Conservation (phyloP, 2,888 invertebrate species). For the Conus canariensis region DNA sequence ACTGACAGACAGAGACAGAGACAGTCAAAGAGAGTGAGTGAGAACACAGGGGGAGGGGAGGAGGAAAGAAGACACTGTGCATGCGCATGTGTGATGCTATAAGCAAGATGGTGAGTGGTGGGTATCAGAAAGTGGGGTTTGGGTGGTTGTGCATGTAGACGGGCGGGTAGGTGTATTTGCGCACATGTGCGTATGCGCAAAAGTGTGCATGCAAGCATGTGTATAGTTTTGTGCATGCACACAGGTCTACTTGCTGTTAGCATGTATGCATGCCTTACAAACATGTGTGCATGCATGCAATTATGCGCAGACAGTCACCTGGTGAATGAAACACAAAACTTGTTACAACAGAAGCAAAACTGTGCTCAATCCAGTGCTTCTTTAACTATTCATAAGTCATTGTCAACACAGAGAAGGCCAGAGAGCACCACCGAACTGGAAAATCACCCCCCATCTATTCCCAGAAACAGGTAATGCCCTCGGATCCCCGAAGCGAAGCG, state of each 20-base stretch:
- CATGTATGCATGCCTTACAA: background rate
- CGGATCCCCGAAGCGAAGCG: no score
- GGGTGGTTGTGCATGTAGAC: no score
- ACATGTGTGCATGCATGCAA: no score
- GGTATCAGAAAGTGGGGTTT: background rate
- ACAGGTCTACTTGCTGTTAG: background rate
- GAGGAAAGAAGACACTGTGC: background rate
- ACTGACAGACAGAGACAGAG: background rate
- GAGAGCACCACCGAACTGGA: no score
- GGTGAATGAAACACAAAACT: no score
- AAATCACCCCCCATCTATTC: background rate
- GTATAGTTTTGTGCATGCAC: background rate
- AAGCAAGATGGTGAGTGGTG: background rate
- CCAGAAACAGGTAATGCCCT: background rate
- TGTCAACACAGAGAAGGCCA: no score
- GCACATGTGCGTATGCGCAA: background rate
- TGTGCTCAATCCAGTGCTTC: no score
- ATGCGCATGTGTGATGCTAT: background rate
- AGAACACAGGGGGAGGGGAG: background rate
- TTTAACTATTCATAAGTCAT: no score
- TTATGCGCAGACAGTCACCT: no score
- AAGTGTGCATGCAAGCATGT: background rate
- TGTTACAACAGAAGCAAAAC: no score
- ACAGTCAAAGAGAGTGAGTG: background rate
- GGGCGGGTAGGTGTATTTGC: background rate